Evolutionary conservation across 2,888 invertebrate species (phyloP).

Genomic region (Microctonus hyperodae): DNA sequence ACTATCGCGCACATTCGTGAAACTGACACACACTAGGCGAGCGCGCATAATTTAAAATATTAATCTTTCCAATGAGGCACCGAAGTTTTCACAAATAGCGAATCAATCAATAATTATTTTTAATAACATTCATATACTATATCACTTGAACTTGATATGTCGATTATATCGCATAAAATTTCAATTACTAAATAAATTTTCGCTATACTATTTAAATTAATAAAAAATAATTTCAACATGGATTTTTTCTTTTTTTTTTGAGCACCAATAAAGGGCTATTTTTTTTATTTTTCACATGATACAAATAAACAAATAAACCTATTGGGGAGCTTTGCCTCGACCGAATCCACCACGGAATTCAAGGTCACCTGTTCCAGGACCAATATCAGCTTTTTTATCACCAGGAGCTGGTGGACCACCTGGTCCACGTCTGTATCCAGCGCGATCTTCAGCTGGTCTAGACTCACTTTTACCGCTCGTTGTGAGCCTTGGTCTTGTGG

Average conservation of each 20-base stretch:
- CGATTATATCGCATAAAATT: too few species aligned
- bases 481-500: slow-evolving; percentile 79
- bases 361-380: slow-evolving; percentile 90
- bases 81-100: too few species aligned
- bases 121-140: too few species aligned
- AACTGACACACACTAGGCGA: too few species aligned
- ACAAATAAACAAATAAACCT: slow-evolving; percentile 47
- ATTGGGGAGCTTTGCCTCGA: slow-evolving; percentile 59
- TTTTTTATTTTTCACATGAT: slow-evolving; percentile 37
- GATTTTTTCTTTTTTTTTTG: slow-evolving; percentile 8
- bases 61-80: too few species aligned
- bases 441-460: slow-evolving; percentile 82
- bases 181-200: too few species aligned
- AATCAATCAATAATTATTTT: too few species aligned
- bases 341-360: slow-evolving; percentile 77
- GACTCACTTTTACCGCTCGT: slow-evolving; percentile 74
- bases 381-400: slow-evolving; percentile 97
- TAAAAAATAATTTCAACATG: too few species aligned
- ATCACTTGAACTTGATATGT: too few species aligned
- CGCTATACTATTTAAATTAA: too few species aligned
- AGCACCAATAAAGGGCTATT: slow-evolving; percentile 32
- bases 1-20: too few species aligned
- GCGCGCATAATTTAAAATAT: too few species aligned
- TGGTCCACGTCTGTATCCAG: slow-evolving; percentile 81
- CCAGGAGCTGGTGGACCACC: slow-evolving; percentile 70